Base-by-base conservation (phyloP, 2,888 invertebrate genomes). In the Tribolium freemani region DNA sequence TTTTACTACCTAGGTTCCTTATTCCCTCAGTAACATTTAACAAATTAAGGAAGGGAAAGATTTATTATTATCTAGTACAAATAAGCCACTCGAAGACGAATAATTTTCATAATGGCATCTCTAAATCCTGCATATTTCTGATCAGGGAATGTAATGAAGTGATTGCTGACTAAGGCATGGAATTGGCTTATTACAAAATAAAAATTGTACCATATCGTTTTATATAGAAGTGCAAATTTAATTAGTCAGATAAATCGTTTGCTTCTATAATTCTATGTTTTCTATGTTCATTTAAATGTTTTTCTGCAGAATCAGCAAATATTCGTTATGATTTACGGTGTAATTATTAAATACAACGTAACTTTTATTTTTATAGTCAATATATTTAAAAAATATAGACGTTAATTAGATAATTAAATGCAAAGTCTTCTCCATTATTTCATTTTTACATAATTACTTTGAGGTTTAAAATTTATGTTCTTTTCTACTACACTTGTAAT, bases 391-490 rank as follows among this genome's bases (percentile, higher is more conserved):
- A 44, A 46, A 20, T 58, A 8, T 46, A 44, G 58, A 58, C 58
- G 11, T 21, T 58, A 58, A 58, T 58, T 44, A 58, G 38, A 31
- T 31, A 31, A 56, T 56, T 56, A 56, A 56, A 56, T 31, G 56
- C 30, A 31, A 31, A 56, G 10, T 56, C 10, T 31, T 56, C 56
- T 11, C 56, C 11, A 10, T 56, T 31, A 30, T 56, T 56, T 56
- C 20, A 21, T 56, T 30, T 56, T 56, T 56, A 56, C 54, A 56
- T 30, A 61, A 46, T 61, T 48, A 61, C 45, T 10, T 10, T 21
- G 16, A 48, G 26, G 54, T 11, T 6, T 46, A 61, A 48, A 38
- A 38, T 61, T 61, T 61, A 48, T 48, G 6, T 10, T 31, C 10
- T 5, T 44, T 16, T 57, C 8, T 57, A 44, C 16, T 16, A 16